phyloP scores from a whole-genome alignment of 2,113 vertebrate species.

The Oophaga pumilio region DNA sequence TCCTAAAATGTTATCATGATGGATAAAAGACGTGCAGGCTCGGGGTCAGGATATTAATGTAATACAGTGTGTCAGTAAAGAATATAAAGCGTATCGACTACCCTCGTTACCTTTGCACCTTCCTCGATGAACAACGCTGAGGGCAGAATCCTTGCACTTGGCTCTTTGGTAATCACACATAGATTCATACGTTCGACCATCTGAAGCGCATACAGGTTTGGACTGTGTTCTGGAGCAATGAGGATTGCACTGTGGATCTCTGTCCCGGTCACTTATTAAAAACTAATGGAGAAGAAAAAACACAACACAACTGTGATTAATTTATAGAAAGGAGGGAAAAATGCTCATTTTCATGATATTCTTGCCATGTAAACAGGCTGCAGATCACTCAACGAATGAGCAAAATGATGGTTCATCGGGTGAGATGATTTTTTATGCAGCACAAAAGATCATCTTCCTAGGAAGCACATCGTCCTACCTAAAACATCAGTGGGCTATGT shows the following conservation, averaged over 20 bases:
- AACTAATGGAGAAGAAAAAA: constrained; percentile 74
- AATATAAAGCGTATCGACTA: neutral
- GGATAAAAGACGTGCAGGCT: neutral
- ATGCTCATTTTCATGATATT: no score
- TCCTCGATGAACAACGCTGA: constrained; percentile 82
- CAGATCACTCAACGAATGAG: no score
- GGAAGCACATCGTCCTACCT: no score
- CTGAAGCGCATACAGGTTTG: constrained; percentile 91
- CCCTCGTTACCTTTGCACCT: constrained; percentile 87
- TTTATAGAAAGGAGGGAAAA: neutral
- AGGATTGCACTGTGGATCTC: constrained; percentile 84
- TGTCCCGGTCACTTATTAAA: constrained; percentile 88
- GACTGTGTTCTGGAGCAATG: constrained; percentile 84
- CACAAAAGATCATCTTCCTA: no score
- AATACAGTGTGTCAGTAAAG: neutral
- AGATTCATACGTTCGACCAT: constrained; percentile 89
- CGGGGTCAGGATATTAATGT: neutral
- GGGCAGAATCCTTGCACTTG: constrained; percentile 85
- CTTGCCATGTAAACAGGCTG: no score
- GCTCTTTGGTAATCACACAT: constrained; percentile 94
- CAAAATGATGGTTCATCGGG: no score
- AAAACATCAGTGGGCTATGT: neutral
- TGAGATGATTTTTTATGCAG: no score
- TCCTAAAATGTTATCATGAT: neutral
- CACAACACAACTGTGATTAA: neutral